Conservation (phyloP, 2,888 invertebrate genomes). For the Epirrhoe tristata region DNA sequence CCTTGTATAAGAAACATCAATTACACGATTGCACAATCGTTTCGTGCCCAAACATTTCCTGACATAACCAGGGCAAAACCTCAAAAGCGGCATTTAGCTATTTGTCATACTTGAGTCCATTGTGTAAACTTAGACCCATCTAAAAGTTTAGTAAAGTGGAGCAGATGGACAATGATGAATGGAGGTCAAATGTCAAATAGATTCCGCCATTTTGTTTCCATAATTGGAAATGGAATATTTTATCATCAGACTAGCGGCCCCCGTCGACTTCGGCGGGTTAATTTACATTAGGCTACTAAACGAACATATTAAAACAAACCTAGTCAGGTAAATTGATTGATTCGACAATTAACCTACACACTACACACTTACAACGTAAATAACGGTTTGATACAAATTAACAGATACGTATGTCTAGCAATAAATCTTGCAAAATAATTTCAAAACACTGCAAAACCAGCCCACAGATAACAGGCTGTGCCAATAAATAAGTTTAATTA, state of each 20-base stretch:
- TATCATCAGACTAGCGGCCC: background rate
- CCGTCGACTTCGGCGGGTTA: no score
- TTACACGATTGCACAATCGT: constrained; percentile 30
- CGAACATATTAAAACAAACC: no score
- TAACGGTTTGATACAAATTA: no score
- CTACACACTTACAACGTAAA: no score
- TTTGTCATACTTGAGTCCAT: constrained; percentile 48
- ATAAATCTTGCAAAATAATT: background rate
- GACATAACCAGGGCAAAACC: constrained; percentile 44
- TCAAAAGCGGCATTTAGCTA: constrained; percentile 46
- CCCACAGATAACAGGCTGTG: background rate
- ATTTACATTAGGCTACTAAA: no score
- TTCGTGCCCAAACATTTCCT: constrained; percentile 40
- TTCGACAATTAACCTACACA: no score
- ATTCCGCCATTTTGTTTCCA: constrained; percentile 18
- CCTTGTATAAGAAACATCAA: background rate
- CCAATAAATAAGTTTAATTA: background rate
- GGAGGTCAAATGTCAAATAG: constrained; percentile 34
- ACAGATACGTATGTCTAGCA: no score
- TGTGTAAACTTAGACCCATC: constrained; percentile 46
- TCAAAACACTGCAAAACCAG: background rate
- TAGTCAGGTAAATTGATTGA: no score
- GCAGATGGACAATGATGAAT: constrained; percentile 29
- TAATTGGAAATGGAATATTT: constrained; percentile 9
- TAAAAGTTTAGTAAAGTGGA: constrained; percentile 27